phyloP scores from a whole-genome alignment of 1,140 invertebrate genomes.

The Sipha flava region DNA sequence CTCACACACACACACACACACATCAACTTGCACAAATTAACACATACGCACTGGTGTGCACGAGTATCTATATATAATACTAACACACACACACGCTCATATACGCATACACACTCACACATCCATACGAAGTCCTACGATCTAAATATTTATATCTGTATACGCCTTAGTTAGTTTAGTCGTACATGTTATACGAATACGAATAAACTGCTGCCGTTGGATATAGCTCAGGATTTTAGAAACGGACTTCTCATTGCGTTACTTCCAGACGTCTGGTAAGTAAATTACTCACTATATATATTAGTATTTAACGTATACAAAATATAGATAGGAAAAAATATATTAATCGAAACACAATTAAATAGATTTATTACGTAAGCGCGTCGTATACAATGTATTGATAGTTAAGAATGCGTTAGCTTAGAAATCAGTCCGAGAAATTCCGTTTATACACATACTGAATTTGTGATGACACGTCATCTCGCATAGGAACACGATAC shows the following conservation, averaged over 20 bases:
- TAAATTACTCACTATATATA: no score
- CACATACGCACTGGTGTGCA: no score
- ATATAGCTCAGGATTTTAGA: not conserved
- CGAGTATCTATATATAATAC: not conserved
- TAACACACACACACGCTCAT: not conserved
- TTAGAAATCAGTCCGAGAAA: not conserved
- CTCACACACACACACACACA: not conserved
- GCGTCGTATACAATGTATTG: no score
- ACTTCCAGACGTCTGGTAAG: no score
- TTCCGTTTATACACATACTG: not conserved
- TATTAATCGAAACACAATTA: not conserved
- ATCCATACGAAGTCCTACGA: not conserved
- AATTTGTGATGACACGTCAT: not conserved
- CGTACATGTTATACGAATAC: not conserved
- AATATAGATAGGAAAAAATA: not conserved
- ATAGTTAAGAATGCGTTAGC: no score
- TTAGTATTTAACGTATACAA: no score
- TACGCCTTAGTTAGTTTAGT: not conserved
- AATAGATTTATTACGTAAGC: not conserved
- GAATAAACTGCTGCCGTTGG: not conserved
- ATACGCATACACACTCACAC: not conserved
- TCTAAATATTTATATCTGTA: not conserved
- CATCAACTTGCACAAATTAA: no score
- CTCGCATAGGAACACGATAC: no score
- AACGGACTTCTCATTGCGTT: no score